Conservation (phyloP, 2,797 vertebrate species). For the Eurystomus glaucurus region DNA sequence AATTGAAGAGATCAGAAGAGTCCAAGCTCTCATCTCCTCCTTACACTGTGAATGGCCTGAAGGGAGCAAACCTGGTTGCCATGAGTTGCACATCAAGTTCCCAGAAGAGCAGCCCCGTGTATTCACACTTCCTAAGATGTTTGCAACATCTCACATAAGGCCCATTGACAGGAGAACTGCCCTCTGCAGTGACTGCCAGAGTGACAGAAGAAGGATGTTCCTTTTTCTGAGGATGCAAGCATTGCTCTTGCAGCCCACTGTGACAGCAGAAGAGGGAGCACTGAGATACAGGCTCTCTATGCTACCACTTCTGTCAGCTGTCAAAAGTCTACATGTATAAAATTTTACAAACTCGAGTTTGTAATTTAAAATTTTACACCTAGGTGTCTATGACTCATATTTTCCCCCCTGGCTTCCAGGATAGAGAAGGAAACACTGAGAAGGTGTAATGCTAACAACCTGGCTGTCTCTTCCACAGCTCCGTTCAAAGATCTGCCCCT, state of each 20-base stretch:
- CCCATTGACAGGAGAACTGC: neutral
- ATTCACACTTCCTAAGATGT: neutral
- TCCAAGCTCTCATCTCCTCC: neutral
- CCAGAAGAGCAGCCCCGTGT: neutral
- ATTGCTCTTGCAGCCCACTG: neutral
- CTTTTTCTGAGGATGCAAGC: neutral
- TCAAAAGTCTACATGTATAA: slow-evolving; percentile 6
- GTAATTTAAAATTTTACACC: slow-evolving; percentile 32
- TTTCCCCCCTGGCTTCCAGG: slow-evolving; percentile 29
- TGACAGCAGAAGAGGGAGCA: neutral
- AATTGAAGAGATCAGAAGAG: neutral
- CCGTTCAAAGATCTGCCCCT: slow-evolving; percentile 10
- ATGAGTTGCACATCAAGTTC: neutral
- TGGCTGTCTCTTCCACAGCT: neutral
- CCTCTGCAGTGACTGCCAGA: neutral
- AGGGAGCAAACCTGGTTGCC: neutral
- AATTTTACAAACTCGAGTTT: slow-evolving; percentile 29
- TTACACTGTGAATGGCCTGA: neutral
- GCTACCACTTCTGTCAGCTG: neutral
- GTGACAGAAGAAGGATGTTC: neutral
- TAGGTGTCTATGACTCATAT: slow-evolving; percentile 44
- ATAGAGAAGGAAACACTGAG: slow-evolving; percentile 38
- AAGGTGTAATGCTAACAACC: slow-evolving; percentile 28
- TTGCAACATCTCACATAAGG: neutral
- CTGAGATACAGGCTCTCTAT: neutral